These are phyloP conservation scores for Cheilosia urbana DNA, from an alignment of 2,888 invertebrate species.

Conservation along the genomic window DNA sequence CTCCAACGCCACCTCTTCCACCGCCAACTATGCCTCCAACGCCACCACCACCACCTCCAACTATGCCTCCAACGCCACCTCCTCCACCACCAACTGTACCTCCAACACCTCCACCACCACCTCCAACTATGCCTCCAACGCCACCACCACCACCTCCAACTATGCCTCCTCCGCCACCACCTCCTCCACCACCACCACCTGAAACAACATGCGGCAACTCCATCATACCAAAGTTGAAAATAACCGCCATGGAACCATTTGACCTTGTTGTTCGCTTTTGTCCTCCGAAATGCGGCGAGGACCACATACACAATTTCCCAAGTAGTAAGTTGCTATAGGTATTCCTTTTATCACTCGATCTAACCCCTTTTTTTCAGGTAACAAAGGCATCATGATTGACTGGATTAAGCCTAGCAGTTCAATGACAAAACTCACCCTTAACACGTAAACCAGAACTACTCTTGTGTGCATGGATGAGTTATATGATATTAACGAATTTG, in stretches of 20 bases:
- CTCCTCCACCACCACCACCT: not conserved
- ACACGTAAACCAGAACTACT: not conserved
- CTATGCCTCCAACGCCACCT: not conserved
- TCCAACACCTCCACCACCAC: not conserved
- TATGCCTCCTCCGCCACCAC: not conserved
- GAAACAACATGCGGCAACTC: not conserved
- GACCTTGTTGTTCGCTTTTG: conserved; percentile 80
- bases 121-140: conserved; percentile 16
- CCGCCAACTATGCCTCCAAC: too few species aligned
- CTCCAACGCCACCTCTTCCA: too few species aligned
- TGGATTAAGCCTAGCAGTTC: conserved; percentile 59
- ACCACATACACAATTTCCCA: conserved; percentile 78
- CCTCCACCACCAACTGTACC: not conserved
- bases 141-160: not conserved
- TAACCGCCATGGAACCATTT: conserved; percentile 79
- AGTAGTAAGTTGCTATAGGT: conserved; percentile 19
- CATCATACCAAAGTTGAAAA: conserved; percentile 79
- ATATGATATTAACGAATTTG: not conserved
- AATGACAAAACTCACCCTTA: conserved; percentile 30
- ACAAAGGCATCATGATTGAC: conserved; percentile 58
- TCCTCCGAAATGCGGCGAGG: conserved; percentile 77
- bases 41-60: not conserved
- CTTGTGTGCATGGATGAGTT: not conserved
- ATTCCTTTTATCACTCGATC: not conserved
- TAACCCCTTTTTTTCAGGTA: conserved; percentile 30